Conservation (phyloP, 2,888 invertebrate species). For the Esperia sulphurella region DNA sequence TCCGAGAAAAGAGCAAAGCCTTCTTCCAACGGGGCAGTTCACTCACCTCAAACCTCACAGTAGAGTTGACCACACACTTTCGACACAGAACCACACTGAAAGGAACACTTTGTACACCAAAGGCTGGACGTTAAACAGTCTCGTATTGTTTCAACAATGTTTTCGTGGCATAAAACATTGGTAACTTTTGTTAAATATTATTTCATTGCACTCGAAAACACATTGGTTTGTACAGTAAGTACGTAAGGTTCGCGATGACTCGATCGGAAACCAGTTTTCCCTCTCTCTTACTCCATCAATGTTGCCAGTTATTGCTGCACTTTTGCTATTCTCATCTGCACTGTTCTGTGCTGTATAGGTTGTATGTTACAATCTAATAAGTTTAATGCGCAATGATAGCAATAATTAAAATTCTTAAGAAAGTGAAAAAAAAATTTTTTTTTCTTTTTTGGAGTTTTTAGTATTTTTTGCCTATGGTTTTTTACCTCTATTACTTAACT, state of each 20-base stretch:
- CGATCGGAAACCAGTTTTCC: constrained; percentile 55
- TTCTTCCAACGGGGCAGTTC: constrained; percentile 2
- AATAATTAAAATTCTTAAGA: too few relatives aligned
- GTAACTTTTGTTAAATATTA: constrained; percentile 56
- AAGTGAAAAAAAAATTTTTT: too few relatives aligned
- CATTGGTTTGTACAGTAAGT: constrained; percentile 29
- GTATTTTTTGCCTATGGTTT: too few relatives aligned
- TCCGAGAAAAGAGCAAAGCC: constrained; percentile 4
- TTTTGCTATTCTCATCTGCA: constrained; percentile 13
- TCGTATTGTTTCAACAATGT: constrained; percentile 39
- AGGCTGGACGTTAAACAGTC: constrained; percentile 17
- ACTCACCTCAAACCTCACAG: constrained; percentile 1
- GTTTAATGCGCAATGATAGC: too few relatives aligned
- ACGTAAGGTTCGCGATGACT: constrained; percentile 42
- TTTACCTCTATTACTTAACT: too few relatives aligned
- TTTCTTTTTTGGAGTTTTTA: too few relatives aligned
- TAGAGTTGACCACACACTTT: neutral
- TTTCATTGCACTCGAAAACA: constrained; percentile 50
- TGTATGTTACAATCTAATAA: neutral
- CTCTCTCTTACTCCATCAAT: constrained; percentile 55
- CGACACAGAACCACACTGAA: constrained; percentile 8
- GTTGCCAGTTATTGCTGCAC: constrained; percentile 38
- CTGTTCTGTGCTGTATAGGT: constrained; percentile 10
- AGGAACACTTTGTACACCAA: constrained; percentile 8
- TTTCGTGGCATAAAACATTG: constrained; percentile 43